Conservation (phyloP, 2,797 vertebrate species). For the Hydrophis major region DNA sequence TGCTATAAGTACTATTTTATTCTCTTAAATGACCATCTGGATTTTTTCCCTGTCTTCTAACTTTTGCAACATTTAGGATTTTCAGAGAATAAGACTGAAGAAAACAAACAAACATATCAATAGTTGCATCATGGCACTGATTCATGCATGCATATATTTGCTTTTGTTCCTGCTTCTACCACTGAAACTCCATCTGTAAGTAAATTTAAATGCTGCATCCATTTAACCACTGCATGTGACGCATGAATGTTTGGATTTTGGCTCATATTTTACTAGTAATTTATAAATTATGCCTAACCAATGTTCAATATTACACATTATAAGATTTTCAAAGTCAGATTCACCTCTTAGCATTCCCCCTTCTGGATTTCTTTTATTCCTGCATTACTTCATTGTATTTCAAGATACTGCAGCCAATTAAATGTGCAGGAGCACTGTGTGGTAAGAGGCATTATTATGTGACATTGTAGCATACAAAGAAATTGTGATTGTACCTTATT, state of each 20-base stretch:
- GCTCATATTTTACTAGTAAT: background rate
- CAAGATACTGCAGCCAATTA: background rate
- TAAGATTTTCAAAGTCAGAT: background rate
- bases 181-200: background rate
- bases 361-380: background rate
- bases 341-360: background rate
- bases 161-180: background rate
- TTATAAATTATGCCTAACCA: background rate
- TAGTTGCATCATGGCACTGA: background rate
- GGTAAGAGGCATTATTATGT: background rate
- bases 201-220: background rate
- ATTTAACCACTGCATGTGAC: background rate
- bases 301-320: background rate
- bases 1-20: background rate
- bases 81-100: background rate
- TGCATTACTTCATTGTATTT: background rate
- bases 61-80: background rate
- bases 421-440: background rate
- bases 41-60: background rate
- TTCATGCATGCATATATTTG: background rate
- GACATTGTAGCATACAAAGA: background rate
- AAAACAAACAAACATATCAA: background rate
- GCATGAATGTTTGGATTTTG: background rate
- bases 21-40: background rate
- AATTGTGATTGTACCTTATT: background rate